Percentiles rank a stretch among this genome's conserved stretches.
Evolutionary conservation across 2,888 invertebrate genomes (phyloP).

Genomic region (Parnassius mnemosyne): DNA sequence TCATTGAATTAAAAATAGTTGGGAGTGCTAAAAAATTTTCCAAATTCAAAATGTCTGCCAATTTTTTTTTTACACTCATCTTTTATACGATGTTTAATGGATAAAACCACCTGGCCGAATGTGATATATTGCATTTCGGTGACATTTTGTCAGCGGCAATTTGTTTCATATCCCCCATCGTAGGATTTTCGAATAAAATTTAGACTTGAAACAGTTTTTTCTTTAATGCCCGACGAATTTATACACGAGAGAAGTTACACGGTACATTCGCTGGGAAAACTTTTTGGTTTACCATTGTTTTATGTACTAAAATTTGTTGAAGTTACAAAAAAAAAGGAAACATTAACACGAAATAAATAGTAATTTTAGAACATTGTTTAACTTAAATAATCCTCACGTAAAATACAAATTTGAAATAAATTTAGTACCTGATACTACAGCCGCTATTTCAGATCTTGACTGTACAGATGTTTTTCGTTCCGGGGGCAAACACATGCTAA

Average conservation of each 20-base stretch:
- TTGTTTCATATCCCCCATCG: slow-evolving; percentile 52
- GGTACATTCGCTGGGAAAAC: slow-evolving; percentile 32
- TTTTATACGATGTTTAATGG: slow-evolving; percentile 66
- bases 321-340: too few relatives aligned
- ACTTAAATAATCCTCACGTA: too few relatives aligned
- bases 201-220: slow-evolving; percentile 45
- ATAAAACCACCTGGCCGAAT: slow-evolving; percentile 71
- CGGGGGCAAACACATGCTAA: slow-evolving; percentile 55
- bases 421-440: too few relatives aligned
- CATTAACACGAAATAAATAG: too few relatives aligned
- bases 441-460: slow-evolving; percentile 28
- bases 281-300: neutral
- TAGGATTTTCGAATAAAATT: slow-evolving; percentile 64
- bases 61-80: slow-evolving; percentile 46
- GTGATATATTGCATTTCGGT: slow-evolving; percentile 69
- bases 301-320: neutral
- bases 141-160: slow-evolving; percentile 70
- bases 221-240: slow-evolving; percentile 36
- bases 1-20: neutral
- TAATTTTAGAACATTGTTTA: too few relatives aligned
- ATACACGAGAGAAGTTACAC: slow-evolving; percentile 32
- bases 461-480: slow-evolving; percentile 49
- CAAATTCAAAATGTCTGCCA: slow-evolving; percentile 42
- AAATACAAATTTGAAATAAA: too few relatives aligned
- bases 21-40: slow-evolving; percentile 34